Evolutionary conservation across 2,888 invertebrate species (phyloP), one percentile per base, ranked within the genome.

Genomic region (Chrysomela aeneicollis): DNA sequence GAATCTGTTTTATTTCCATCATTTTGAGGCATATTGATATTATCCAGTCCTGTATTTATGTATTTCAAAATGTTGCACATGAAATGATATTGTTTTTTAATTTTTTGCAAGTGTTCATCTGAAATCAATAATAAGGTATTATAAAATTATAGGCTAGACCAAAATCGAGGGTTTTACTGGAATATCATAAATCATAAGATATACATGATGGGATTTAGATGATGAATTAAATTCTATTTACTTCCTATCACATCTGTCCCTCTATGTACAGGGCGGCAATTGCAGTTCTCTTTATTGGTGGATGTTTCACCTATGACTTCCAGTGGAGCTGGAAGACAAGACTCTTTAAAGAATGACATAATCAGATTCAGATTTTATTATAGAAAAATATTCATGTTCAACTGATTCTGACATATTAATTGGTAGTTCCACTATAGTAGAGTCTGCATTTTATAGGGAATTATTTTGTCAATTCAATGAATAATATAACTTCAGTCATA

Each of bases 191-290:
- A 26, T 5, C 6, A 26, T 26, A 5, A 26, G 26, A 26, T 26
- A n/a, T n/a, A n/a, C n/a, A n/a, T n/a, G n/a, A n/a, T n/a, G n/a
- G n/a, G n/a, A n/a, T n/a, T n/a, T n/a, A n/a, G n/a, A n/a, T n/a
- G n/a, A n/a, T n/a, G n/a, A n/a, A n/a, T n/a, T n/a, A n/a, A 26
- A 26, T 26, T 26, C 26, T 26, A n/a, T 10, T 35, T 10, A 35
- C 32, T 10, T 9, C 9, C 32, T 35, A 9, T 35, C 10, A 9
- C 9, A 26, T 26, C 17, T 15, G n/a, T 47, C 17, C 17, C 47
- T 50, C n/a, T 21, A 22, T 50, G 50, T 21, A 50, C n/a, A 4
- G 50, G 50, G 50, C 50, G 21, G 50, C 50, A 50, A 19, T 21
- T 9, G 18, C 50, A 50, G 8, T 21, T 50, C 21, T 50, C 21